phyloP scores from a whole-genome alignment of 1,140 invertebrate genomes.

The Tachypleus tridentatus region DNA sequence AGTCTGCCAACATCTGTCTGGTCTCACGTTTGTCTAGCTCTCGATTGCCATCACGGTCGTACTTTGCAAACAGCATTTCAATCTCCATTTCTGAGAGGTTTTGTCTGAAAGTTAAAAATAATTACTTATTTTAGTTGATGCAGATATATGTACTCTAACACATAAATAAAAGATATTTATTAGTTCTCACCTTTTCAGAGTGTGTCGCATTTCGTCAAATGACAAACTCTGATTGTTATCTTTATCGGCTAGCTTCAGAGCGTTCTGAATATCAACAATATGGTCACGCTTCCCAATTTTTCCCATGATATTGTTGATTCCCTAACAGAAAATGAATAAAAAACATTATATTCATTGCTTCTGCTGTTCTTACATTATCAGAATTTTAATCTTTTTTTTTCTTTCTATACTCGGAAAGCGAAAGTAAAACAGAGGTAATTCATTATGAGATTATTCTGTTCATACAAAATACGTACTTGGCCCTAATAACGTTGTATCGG shows the following conservation, averaged over 20 bases:
- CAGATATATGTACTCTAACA: too few relatives aligned
- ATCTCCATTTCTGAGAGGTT: slow-evolving; percentile 53
- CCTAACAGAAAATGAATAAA: slow-evolving; percentile 14
- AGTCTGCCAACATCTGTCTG: slow-evolving; percentile 31
- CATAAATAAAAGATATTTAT: slow-evolving; percentile 1
- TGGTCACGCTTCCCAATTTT: slow-evolving; percentile 41
- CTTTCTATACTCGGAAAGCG: too few relatives aligned
- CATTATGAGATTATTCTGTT: too few relatives aligned
- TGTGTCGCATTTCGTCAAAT: slow-evolving; percentile 36
- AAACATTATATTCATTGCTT: background rate
- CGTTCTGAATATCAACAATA: slow-evolving; percentile 42
- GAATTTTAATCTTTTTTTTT: too few relatives aligned
- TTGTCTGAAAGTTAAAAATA: slow-evolving; percentile 25
- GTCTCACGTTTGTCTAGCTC: slow-evolving; percentile 40
- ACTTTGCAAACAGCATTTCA: slow-evolving; percentile 52
- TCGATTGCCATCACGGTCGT: slow-evolving; percentile 45
- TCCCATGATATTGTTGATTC: slow-evolving; percentile 41
- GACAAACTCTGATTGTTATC: slow-evolving; percentile 38
- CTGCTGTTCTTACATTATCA: too few relatives aligned
- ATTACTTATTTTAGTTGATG: too few relatives aligned
- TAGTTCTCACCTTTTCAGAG: slow-evolving; percentile 37
- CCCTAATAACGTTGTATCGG: too few relatives aligned
- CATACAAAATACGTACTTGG: too few relatives aligned
- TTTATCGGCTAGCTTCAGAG: slow-evolving; percentile 39
- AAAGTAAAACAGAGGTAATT: too few relatives aligned